Base-by-base conservation (phyloP, 2,888 invertebrate genomes). In the Julus scanicus region DNA sequence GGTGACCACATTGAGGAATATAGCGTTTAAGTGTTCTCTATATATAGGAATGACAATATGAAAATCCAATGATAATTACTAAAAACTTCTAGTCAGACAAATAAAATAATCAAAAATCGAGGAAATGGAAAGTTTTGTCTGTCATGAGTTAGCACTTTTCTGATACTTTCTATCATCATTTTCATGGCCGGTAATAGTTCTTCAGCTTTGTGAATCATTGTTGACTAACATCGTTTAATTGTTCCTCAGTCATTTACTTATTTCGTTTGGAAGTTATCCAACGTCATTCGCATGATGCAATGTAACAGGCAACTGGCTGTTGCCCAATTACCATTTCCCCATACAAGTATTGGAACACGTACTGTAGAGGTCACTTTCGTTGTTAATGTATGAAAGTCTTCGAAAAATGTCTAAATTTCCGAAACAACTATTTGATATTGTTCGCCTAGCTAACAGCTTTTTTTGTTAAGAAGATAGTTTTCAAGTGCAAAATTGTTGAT, bases 141-240 rank as follows among this genome's bases (percentile, higher is more conserved):
- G n/a, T 20, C 71, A 11, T 29, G 71, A 71, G 71, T 29, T 71
- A 2, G 29, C 71, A 9, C 53, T 71, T 71, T 71, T 2, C 2
- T 9, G 44, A 44, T 44, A 44, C 44, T 6, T 71, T 9, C 20
- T 71, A n/a, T 17, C 63, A 20, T n/a, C 71, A 71, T 71, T 71
- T 71, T 71, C 71, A 71, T 71, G 71, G 71, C 9, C 71, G n/a
- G 29, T 29, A 71, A 71, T 6, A 71, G 20, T 29, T 63, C n/a
- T 9, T 8, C 29, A 29, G 71, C 57, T 71, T 71, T 9, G 6
- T 3, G 20, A 71, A 29, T 71, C 29, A 71, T 29, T 29, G 71
- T 71, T 71, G 71, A 71, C 71, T 71, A 71, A 71, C 71, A 71
- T 71, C 29, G 71, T 29, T 71, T 71, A 71, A 29, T 71, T 71